phyloP scores from a whole-genome alignment of 2,113 vertebrate genomes.

The Grammomys surdaster region DNA sequence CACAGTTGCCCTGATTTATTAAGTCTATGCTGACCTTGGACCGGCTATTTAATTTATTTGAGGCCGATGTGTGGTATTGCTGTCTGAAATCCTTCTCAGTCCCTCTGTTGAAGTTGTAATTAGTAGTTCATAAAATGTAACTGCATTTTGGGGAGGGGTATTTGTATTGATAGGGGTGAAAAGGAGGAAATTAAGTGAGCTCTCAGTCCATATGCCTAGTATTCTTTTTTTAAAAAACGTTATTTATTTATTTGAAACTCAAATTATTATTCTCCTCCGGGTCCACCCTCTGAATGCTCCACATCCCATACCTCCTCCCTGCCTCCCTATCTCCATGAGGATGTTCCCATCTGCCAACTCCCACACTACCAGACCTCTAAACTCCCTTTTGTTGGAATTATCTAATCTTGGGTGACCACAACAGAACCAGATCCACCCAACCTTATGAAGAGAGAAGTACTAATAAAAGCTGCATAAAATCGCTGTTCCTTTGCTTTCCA shows the following conservation, averaged over 20 bases:
- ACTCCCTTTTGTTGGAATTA: rapidly evolving
- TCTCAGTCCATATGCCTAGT: background rate
- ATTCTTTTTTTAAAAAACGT: background rate
- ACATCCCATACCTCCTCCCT: too few relatives aligned
- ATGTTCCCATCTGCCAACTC: too few relatives aligned
- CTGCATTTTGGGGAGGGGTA: background rate
- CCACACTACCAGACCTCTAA: too few relatives aligned
- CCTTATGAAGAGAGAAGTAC: background rate
- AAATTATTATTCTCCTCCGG: too few relatives aligned
- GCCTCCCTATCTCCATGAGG: too few relatives aligned
- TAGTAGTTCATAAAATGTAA: too few relatives aligned
- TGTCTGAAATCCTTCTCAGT: rapidly evolving
- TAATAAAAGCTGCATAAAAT: background rate
- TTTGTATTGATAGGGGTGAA: background rate
- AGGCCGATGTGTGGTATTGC: rapidly evolving
- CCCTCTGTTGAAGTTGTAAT: rapidly evolving
- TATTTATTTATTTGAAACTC: too few relatives aligned
- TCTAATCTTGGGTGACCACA: rapidly evolving
- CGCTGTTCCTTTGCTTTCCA: background rate
- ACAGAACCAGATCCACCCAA: rapidly evolving
- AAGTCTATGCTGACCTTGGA: background rate
- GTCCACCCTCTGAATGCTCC: too few relatives aligned
- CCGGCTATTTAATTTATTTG: too few relatives aligned
- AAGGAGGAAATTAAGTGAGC: background rate
- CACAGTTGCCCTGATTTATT: background rate